phyloP scores from a whole-genome alignment of 1,140 invertebrate genomes.

The Cotesia glomerata region DNA sequence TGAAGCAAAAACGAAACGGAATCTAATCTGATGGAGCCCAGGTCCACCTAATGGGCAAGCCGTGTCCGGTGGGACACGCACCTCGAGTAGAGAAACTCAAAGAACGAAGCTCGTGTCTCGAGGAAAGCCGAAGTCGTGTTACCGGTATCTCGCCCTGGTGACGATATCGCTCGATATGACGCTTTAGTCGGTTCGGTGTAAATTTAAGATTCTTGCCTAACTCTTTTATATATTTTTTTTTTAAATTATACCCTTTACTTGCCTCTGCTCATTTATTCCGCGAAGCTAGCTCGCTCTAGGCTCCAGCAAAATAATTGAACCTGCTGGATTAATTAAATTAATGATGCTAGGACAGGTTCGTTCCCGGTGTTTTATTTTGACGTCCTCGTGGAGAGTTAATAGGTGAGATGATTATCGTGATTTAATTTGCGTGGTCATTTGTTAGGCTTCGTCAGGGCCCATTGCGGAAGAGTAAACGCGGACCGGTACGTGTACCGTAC shows the following conservation, averaged over 20 bases:
- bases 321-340: too few relatives aligned
- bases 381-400: not conserved
- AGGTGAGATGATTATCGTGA: not conserved
- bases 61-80: slow-evolving; percentile 41
- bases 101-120: slow-evolving; percentile 28
- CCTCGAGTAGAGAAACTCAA: slow-evolving; percentile 26
- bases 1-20: slow-evolving; percentile 36
- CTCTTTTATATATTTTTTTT: not conserved
- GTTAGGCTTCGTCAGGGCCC: not conserved
- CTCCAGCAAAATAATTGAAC: too few relatives aligned
- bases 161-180: slow-evolving; percentile 32
- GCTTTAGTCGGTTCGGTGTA: slow-evolving; percentile 20
- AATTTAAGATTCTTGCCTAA: slow-evolving; percentile 18
- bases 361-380: too few relatives aligned
- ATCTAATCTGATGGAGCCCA: slow-evolving; percentile 42
- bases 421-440: not conserved
- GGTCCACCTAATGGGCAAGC: slow-evolving; percentile 44
- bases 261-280: not conserved
- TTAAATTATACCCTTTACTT: not conserved
- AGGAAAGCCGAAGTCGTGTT: slow-evolving; percentile 40
- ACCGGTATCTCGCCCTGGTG: slow-evolving; percentile 31
- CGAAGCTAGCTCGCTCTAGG: too few relatives aligned
- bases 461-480: slow-evolving; percentile 33
- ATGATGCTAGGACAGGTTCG: not conserved
- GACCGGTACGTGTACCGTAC: slow-evolving; percentile 33